Base-by-base conservation (phyloP, 2,797 vertebrate genomes). In the Parambassis ranga region DNA sequence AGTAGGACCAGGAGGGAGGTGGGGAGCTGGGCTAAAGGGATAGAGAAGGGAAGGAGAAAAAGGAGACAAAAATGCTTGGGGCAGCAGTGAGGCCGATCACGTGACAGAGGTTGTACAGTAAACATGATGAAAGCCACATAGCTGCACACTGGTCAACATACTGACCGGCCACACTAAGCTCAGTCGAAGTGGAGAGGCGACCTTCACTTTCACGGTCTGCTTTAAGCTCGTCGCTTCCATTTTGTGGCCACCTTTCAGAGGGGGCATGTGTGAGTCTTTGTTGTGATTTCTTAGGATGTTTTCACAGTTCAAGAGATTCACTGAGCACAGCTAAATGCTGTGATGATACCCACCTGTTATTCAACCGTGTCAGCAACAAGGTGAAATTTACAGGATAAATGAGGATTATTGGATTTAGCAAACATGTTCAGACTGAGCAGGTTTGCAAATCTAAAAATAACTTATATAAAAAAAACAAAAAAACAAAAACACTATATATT, bases 311-410 rank as follows among this genome's bases (percentile, higher is more conserved):
- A 48, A 76, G 65, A 47, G 42, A 75, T 56, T 60, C 65, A n/a
- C 60, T 31, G 70, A 56, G 27, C 62, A 53, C 51, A 42, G 75
- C 66, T 52, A 16, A 42, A 75, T 64, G 65, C 46, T 83, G 86
- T 75, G 74, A 79, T 23, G 39, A 80, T 84, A 65, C 64, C 89
- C 91, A 92, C 92, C 91, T 93, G 89, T 92, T 93, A 91, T 90
- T 77, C 74, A 74, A 72, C 48, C 31, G 32, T 62, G 50, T 71
- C 71, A 71, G 56, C 46, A 71, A 61, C 70, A 56, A 67, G 70
- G 44, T 27, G 44, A 61, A 53, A 81, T 79, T 58, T 47, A 49
- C 38, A 62, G 32, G 16, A 57, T 10, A 23, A n/a, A n/a, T n/a
- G n/a, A 36, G 76, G 38, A 62, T 62, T 37, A 52, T 50, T 10